Percentiles rank a stretch among this genome's conserved stretches.
These are phyloP conservation scores for Rhyacophila brunnea DNA, from an alignment of 1,140 invertebrate genomes.

Conservation along the genomic window DNA sequence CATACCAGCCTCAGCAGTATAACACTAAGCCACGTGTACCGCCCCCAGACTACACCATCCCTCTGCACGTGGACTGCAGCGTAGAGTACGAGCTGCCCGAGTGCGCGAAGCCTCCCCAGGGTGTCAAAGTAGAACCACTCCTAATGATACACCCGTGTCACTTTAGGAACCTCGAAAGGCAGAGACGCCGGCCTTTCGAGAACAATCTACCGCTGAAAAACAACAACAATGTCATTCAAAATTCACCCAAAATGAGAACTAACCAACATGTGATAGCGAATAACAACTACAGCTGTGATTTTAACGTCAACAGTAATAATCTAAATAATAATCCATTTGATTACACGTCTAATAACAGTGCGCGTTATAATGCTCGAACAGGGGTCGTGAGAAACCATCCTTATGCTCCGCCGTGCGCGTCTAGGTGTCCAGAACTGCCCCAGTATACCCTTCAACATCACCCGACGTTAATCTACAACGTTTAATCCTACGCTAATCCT, in stretches of 20 bases:
- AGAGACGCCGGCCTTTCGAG: slow-evolving; percentile 64
- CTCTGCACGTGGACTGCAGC: slow-evolving; percentile 72
- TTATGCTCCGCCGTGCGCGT: slow-evolving; percentile 10
- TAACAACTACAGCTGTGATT: slow-evolving; percentile 19
- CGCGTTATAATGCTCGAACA: slow-evolving; percentile 2
- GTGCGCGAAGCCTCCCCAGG: slow-evolving; percentile 68
- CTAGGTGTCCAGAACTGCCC: slow-evolving; percentile 10
- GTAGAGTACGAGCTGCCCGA: slow-evolving; percentile 75
- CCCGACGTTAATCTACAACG: slow-evolving; percentile 19
- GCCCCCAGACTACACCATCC: slow-evolving; percentile 64
- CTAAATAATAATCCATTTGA: background rate
- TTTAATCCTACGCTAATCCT: background rate
- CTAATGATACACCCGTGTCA: slow-evolving; percentile 76
- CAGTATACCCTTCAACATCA: slow-evolving; percentile 9
- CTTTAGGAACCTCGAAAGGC: slow-evolving; percentile 67
- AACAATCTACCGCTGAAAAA: slow-evolving; percentile 59
- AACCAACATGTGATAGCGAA: background rate
- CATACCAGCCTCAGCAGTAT: slow-evolving; percentile 33
- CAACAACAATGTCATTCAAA: background rate
- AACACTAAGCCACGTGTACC: slow-evolving; percentile 27
- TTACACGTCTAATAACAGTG: background rate
- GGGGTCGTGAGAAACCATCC: slow-evolving; percentile 8
- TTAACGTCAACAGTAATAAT: background rate
- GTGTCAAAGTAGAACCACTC: slow-evolving; percentile 64
- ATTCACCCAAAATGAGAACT: background rate